Conservation (phyloP, 1,140 invertebrate genomes). For the Papilio helenus region DNA sequence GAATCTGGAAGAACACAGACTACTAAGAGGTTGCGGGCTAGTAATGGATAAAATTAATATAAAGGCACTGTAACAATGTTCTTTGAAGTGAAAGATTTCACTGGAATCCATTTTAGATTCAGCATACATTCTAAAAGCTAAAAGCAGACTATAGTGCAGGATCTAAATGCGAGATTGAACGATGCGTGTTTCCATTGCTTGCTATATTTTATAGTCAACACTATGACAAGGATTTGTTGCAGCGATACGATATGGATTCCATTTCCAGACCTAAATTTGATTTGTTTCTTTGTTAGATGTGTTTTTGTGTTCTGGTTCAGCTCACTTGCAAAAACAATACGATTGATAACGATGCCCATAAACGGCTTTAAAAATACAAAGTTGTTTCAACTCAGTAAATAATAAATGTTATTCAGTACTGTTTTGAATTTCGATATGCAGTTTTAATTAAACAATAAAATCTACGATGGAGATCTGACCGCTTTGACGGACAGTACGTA, state of each 20-base stretch:
- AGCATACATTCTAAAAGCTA: neutral
- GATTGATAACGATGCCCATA: neutral
- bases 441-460: too few species aligned
- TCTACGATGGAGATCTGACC: too few species aligned
- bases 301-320: slow-evolving; percentile 1
- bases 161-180: slow-evolving; percentile 13
- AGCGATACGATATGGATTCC: slow-evolving; percentile 21
- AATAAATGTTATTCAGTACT: neutral
- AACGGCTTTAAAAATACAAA: neutral
- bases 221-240: slow-evolving; percentile 33
- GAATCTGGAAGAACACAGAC: too few species aligned
- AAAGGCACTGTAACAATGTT: too few species aligned
- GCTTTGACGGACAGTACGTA: too few species aligned
- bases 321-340: neutral
- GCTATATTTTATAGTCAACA: slow-evolving; percentile 27
- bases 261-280: slow-evolving; percentile 35
- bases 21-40: too few species aligned
- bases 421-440: too few species aligned
- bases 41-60: too few species aligned
- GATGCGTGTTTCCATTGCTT: slow-evolving; percentile 9
- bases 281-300: slow-evolving; percentile 25
- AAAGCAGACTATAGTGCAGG: neutral
- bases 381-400: neutral
- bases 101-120: too few species aligned
- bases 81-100: too few species aligned